A percentile compares a stretch with the other conserved stretches of the same genome.
Conservation (phyloP, 1,140 invertebrate species). For the Forficula auricularia region DNA sequence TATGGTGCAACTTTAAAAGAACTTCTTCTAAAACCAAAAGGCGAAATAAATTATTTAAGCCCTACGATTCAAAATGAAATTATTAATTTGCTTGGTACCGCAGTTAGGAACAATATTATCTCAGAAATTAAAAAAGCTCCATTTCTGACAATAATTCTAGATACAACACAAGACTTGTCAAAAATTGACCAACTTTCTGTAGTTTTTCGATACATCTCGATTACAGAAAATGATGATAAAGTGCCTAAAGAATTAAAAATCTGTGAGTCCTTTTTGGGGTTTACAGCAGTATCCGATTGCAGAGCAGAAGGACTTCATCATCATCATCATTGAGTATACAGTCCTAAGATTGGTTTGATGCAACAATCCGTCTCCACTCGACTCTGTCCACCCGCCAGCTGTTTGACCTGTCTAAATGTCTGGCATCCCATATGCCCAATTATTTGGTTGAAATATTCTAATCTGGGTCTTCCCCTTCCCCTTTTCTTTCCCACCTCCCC, state of each 20-base stretch:
- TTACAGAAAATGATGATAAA: constrained; percentile 11
- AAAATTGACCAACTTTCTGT: constrained; percentile 14
- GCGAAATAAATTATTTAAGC: constrained; percentile 14
- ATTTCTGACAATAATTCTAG: constrained; percentile 19
- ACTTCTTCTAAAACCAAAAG: constrained; percentile 11
- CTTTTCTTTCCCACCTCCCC: too few relatives aligned
- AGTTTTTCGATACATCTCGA: constrained; percentile 9
- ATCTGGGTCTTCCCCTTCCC: too few relatives aligned
- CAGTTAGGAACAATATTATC: neutral
- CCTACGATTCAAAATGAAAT: constrained; percentile 16
- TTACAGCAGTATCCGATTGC: constrained; percentile 15
- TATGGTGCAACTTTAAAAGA: constrained; percentile 12
- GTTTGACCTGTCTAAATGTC: too few relatives aligned
- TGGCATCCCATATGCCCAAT: too few relatives aligned
- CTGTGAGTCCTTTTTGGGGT: constrained; percentile 14
- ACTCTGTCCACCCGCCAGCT: too few relatives aligned
- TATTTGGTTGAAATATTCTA: too few relatives aligned
- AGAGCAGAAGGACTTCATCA: constrained; percentile 16
- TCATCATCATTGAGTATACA: constrained; percentile 15
- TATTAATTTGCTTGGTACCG: constrained; percentile 14
- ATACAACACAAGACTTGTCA: constrained; percentile 9
- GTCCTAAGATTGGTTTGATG: too few relatives aligned
- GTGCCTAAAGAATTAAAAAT: constrained; percentile 11
- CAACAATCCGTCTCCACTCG: too few relatives aligned
- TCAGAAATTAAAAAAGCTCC: constrained; percentile 13